These are phyloP conservation scores for Lutjanus argentimaculatus DNA, from an alignment of 2,797 vertebrate genomes.

Conservation along the genomic window DNA sequence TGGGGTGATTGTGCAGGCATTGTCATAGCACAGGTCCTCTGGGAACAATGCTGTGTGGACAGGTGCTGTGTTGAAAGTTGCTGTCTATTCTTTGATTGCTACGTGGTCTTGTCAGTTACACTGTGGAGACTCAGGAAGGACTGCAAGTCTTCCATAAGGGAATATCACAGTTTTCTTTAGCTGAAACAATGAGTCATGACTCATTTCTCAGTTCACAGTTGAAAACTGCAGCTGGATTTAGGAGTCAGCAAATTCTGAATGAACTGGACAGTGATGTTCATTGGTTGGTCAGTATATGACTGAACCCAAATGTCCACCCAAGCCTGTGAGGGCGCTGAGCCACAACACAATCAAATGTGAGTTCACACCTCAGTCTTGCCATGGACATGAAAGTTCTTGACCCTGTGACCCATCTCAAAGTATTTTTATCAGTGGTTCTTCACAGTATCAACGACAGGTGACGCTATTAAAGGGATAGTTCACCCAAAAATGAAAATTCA, in stretches of 20 bases:
- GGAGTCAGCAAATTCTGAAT: background rate
- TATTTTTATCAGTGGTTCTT: background rate
- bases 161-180: background rate
- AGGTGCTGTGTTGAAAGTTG: slow-evolving; percentile 20
- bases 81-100: slow-evolving; percentile 50
- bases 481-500: no score
- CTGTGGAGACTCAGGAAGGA: background rate
- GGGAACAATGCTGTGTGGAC: slow-evolving; percentile 51
- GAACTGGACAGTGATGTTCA: background rate
- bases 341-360: no score
- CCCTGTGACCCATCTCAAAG: background rate
- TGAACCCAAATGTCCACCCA: background rate
- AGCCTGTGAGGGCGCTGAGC: no score
- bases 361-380: background rate
- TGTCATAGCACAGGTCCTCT: slow-evolving; percentile 49
- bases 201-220: background rate
- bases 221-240: background rate
- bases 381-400: background rate
- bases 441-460: background rate
- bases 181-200: background rate
- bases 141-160: background rate
- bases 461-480: no score
- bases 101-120: slow-evolving; percentile 36
- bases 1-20: slow-evolving; percentile 40
- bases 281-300: background rate